phyloP scores from a whole-genome alignment of 2,888 invertebrate species.

The Dendrolimus pini region DNA sequence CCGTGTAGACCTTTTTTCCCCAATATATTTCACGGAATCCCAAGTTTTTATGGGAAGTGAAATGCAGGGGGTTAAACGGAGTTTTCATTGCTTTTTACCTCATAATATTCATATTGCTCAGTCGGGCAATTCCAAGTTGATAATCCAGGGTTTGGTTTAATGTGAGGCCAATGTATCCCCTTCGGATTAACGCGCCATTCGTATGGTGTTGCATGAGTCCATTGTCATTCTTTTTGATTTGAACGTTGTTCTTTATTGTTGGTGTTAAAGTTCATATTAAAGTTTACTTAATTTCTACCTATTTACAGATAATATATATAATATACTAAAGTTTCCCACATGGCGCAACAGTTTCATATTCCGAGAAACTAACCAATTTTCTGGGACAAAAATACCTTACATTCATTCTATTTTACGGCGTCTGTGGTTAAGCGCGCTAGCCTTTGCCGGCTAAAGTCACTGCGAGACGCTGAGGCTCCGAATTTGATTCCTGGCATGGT shows the following conservation, averaged over 20 bases:
- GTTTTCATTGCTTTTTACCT: constrained; percentile 69
- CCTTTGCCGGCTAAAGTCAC: too few species aligned
- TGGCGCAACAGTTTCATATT: too few species aligned
- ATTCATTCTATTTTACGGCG: too few species aligned
- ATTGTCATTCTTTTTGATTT: constrained; percentile 43
- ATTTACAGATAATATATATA: too few species aligned
- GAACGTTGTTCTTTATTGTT: constrained; percentile 7
- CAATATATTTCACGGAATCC: constrained; percentile 60
- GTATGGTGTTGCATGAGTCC: constrained; percentile 36
- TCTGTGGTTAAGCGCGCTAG: too few species aligned
- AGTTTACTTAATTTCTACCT: too few species aligned
- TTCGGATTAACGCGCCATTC: constrained; percentile 45
- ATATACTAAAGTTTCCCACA: too few species aligned
- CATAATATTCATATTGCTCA: constrained; percentile 63
- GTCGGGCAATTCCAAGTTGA: constrained; percentile 61
- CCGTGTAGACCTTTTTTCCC: constrained; percentile 60
- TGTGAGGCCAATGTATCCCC: constrained; percentile 57
- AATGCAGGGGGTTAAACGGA: constrained; percentile 58
- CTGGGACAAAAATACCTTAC: too few species aligned
- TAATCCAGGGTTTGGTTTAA: constrained; percentile 63
- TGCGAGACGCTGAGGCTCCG: too few species aligned
- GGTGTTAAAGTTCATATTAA: too few species aligned
- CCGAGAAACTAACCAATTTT: too few species aligned
- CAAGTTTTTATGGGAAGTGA: constrained; percentile 65
- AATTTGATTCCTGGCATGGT: too few species aligned